Base-by-base conservation (phyloP, 2,113 vertebrate genomes). In the Sceloporus undulatus region DNA sequence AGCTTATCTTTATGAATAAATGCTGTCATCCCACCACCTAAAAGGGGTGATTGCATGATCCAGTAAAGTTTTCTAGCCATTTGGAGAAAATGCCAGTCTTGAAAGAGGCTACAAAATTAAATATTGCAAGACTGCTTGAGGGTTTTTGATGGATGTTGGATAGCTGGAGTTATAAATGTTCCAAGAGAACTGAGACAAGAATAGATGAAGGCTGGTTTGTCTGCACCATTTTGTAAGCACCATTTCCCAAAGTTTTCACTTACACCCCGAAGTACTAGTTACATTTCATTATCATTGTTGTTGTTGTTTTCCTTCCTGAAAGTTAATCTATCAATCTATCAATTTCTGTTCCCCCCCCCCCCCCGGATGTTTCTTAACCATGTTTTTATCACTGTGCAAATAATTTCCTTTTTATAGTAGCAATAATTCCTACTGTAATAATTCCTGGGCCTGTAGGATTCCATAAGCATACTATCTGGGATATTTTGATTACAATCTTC, bases 401-500 rank as follows among this genome's bases (percentile, higher is more conserved):
- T 54, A n/a, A n/a, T n/a, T n/a, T n/a, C n/a, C 91, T 90, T n/a
- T n/a, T n/a, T n/a, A n/a, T 59, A 59, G 56, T 59, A 56, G 18
- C 29, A 42, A 56, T 56, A 10, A 77, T 68, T 66, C 54, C 18
- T 52, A 40, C 23, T 85, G n/a, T n/a, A n/a, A n/a, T 48, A 48
- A 48, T 48, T 48, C 7, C 91, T 91, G 81, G 84, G 90, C 92
- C 91, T 83, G 89, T 91, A 23, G 91, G 81, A 85, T 93, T 94
- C 93, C 91, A 89, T 93, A 86, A 48, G n/a, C 29, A 29, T 85
- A 91, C 92, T 91, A 91, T 89, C 92, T 88, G 90, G 90, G 76
- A 89, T 94, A 90, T 89, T 90, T 95, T 94, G 86, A 83, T 87
- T 90, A 73, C 92, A 88, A 83, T 91, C 91, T 91, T 93, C 89